Evolutionary conservation across 1,140 invertebrate genomes (phyloP).

Genomic region (Sarcophaga peregrina): DNA sequence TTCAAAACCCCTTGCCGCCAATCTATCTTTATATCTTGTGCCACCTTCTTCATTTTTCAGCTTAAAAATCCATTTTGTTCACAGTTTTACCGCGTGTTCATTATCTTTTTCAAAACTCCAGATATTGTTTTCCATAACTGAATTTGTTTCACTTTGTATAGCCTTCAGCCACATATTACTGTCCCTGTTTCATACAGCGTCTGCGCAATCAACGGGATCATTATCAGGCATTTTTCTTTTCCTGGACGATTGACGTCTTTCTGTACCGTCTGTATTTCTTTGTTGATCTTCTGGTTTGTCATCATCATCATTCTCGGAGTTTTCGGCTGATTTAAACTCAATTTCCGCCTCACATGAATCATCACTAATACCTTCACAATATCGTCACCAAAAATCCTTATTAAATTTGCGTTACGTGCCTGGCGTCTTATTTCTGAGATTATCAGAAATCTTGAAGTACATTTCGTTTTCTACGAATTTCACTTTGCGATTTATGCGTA

Average conservation of each 20-base stretch:
- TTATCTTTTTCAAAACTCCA: slow-evolving; percentile 47
- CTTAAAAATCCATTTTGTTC: slow-evolving; percentile 39
- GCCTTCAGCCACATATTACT: slow-evolving; percentile 21
- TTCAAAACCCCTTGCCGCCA: slow-evolving; percentile 1
- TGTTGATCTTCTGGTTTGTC: background rate
- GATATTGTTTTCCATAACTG: slow-evolving; percentile 43
- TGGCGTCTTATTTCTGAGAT: no score
- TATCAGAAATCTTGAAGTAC: no score
- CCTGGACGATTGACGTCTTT: background rate
- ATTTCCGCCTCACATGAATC: background rate
- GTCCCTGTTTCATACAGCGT: background rate
- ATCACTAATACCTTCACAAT: background rate
- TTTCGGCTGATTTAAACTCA: background rate
- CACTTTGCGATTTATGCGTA: background rate
- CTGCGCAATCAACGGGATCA: no score
- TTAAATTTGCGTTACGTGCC: background rate
- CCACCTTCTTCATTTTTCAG: slow-evolving; percentile 16
- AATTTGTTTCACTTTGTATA: slow-evolving; percentile 44
- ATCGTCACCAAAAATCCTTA: no score
- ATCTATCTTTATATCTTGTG: slow-evolving; percentile 16
- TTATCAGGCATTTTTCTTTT: background rate
- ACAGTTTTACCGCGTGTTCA: slow-evolving; percentile 49
- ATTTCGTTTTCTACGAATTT: background rate
- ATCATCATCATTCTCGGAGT: background rate
- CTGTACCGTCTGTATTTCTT: background rate